A percentile compares a stretch with the other conserved stretches of the same genome.
phyloP scores from a whole-genome alignment of 2,113 vertebrate genomes.

The Notarius quadriscutis region DNA sequence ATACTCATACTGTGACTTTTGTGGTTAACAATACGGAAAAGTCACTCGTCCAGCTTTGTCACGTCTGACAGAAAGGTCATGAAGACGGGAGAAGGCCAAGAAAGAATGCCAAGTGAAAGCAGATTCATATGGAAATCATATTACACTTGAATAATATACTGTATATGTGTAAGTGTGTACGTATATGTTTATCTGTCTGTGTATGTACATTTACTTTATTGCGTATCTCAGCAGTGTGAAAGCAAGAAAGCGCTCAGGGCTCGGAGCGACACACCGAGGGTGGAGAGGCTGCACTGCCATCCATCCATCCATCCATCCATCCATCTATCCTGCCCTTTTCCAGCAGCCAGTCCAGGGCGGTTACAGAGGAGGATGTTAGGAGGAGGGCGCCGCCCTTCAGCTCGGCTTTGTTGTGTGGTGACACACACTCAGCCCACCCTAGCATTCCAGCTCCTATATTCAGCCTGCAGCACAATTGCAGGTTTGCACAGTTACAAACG shows the following conservation, averaged over 20 bases:
- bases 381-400: conserved; percentile 74
- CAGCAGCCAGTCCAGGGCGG: conserved; percentile 67
- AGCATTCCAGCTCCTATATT: conserved; percentile 75
- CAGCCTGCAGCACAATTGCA: conserved; percentile 82
- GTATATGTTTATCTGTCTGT: conserved; percentile 11
- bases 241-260: neutral
- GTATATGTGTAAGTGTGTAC: neutral
- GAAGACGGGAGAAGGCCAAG: neutral
- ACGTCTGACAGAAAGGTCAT: conserved; percentile 4
- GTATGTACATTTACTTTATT: conserved; percentile 47
- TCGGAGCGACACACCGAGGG: conserved; percentile 53
- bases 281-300: conserved; percentile 63
- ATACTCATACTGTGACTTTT: conserved; percentile 22
- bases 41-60: conserved; percentile 12
- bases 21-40: conserved; percentile 28
- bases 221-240: conserved; percentile 1
- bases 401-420: conserved; percentile 74
- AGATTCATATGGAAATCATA: neutral
- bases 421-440: conserved; percentile 73
- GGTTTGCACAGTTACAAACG: conserved; percentile 76
- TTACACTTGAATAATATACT: neutral
- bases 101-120: neutral
- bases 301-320: conserved; percentile 46
- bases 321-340: conserved; percentile 56
- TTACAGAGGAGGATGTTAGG: conserved; percentile 73